Base-by-base conservation (phyloP, 1,140 invertebrate genomes). In the Scaptodrosophila lebanonensis region DNA sequence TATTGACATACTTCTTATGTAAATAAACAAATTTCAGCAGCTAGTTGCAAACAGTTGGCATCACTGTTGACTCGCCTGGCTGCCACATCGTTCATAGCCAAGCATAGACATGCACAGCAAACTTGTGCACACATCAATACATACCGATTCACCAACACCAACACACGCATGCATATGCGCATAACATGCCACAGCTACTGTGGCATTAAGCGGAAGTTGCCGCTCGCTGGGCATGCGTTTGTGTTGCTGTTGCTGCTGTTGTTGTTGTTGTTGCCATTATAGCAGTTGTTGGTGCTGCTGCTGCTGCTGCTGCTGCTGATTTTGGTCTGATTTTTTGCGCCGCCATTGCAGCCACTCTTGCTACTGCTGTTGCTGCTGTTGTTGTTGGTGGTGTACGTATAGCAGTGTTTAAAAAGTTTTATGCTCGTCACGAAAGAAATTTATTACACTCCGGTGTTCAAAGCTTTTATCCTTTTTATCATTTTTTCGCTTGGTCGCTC, bases 341-440 rank as follows among this genome's bases (percentile, higher is more conserved):
- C 22, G 22, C 22, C 8, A 8, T 8, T 25, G 3, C 8, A 25
- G 22, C 22, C 22, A 25, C 8, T 3, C 8, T 8, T 8, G 3
- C 22, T 8, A 25, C 8, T 25, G 22, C 8, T 25, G 22, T 25
- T 45, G 13, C 13, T 27, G 11, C 6, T 38, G 20, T 6, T 22
- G 8, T 1, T 52, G 39, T 29, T 36, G 22, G 42, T 56, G 43
- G 57, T 62, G 59, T 61, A 39, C 25, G 18, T 27, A 51, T 47
- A 32, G 50, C 66, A 82, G 68, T 79, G 75, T 82, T 82, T 79
- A 83, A 83, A 83, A 83, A 83, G 76, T 83, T 83, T 83, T 77
- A 77, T 83, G 77, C 77, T 83, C 77, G 77, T 83, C 77, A 83
- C 77, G 79, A 83, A 79, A 68, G 75, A 83, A 83, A 84, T 83